Base-by-base conservation (phyloP, 2,888 invertebrate genomes). In the Pseudeuparius sepicola region DNA sequence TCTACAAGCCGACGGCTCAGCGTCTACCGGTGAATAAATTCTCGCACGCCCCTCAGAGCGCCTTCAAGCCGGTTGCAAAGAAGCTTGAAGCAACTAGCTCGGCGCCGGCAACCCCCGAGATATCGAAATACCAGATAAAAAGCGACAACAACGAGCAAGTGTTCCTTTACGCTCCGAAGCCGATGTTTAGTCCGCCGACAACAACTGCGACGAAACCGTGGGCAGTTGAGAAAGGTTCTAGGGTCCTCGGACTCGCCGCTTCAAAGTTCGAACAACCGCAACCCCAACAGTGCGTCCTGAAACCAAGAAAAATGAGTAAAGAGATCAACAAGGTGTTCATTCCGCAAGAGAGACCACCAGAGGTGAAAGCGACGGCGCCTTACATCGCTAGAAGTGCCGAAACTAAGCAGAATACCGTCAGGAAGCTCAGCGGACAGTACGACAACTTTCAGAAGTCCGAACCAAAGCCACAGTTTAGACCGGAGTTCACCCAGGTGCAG, bases 1-100 rank as follows among this genome's bases (percentile, higher is more conserved):
- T 37, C 54, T 61, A 17, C 64, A 69, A 68, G 24, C 67, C 70
- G 36, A 62, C 64, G 13, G 66, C 74, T 14, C 69, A 73, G 52
- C 73, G 75, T 6, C 60, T 71, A 24, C 71, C 73, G 2, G 68
- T 79, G 1, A 81, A 81, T 54, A 73, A 80, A 47, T 83, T 84
- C 51, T 80, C 77, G 14, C 83, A 84, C 54, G 82, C 81, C 1
- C 79, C 80, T 1, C 73, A 78, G 65, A 82, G 82, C 6, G 81
- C 80, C 3, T 84, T 84, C 51, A 75, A 76, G 44, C 82, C 78
- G 2, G 67, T 66, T 39, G 61, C 48, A 36, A 61, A 58, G 49
- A 63, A 66, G 53, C 28, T 57, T 53, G 23, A 23, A 3, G 14
- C 20, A 20, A n/a, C 6, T 6, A n/a, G 6, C 6, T 6, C 36